A percentile compares a stretch with the other conserved stretches of the same genome.
Evolutionary conservation across 2,888 invertebrate species (phyloP).

Genomic region (Drosophila demipolita): DNA sequence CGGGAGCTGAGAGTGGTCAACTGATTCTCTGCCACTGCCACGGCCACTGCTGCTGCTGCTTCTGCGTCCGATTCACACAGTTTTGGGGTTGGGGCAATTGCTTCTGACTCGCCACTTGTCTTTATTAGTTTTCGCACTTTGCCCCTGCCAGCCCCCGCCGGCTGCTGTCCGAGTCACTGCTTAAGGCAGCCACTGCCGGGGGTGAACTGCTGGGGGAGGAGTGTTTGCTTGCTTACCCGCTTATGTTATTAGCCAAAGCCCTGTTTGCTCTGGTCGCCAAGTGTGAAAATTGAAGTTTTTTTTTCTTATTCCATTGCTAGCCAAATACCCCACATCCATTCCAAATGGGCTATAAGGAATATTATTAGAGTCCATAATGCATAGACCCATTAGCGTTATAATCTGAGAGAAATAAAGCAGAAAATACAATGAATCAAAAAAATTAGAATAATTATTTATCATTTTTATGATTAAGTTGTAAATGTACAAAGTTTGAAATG

Average conservation of each 20-base stretch:
- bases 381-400: background rate
- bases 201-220: background rate
- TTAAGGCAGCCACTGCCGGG: slow-evolving; percentile 5
- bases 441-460: background rate
- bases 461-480: background rate
- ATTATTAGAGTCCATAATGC: background rate
- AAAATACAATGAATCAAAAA: background rate
- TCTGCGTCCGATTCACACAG: background rate
- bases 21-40: background rate
- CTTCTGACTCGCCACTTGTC: slow-evolving; percentile 78
- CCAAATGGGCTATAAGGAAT: background rate
- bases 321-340: background rate
- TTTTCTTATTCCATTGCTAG: slow-evolving; percentile 1
- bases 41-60: background rate
- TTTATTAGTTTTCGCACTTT: slow-evolving; percentile 74
- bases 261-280: slow-evolving; percentile 62
- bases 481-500: no score
- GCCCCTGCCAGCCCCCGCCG: slow-evolving; percentile 23
- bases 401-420: background rate
- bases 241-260: slow-evolving; percentile 76
- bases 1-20: slow-evolving; percentile 7
- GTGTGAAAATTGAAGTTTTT: slow-evolving; percentile 68
- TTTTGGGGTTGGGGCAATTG: slow-evolving; percentile 50
- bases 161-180: slow-evolving; percentile 50
- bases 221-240: slow-evolving; percentile 68